Conservation (phyloP, 2,888 invertebrate species). For the Plebejus anna region DNA sequence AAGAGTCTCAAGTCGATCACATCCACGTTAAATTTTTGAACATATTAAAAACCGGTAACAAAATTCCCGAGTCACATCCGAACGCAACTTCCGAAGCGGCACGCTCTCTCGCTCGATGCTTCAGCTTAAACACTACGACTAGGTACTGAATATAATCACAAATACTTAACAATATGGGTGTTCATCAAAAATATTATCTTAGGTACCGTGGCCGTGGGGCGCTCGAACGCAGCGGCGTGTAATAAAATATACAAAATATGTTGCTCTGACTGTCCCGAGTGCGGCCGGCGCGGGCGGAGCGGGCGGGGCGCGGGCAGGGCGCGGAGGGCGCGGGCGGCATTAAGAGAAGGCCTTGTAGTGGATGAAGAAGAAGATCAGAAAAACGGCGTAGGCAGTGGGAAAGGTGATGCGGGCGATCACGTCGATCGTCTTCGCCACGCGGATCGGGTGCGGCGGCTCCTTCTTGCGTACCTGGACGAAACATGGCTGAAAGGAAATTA, state of each 20-base stretch:
- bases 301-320: constrained; percentile 51
- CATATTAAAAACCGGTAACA: constrained; percentile 59
- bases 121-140: constrained; percentile 18
- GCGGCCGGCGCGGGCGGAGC: constrained; percentile 49
- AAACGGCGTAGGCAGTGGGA: constrained; percentile 94
- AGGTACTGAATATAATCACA: constrained; percentile 53
- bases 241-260: constrained; percentile 50
- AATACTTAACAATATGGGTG: constrained; percentile 52
- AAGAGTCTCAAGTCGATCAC: constrained; percentile 28
- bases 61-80: constrained; percentile 38
- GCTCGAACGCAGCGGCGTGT: constrained; percentile 51
- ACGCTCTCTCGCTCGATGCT: constrained; percentile 19
- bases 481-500: constrained; percentile 83
- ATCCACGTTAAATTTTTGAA: constrained; percentile 36
- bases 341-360: constrained; percentile 93
- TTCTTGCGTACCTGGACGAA: constrained; percentile 93
- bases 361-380: constrained; percentile 97
- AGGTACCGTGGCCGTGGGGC: constrained; percentile 47
- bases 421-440: constrained; percentile 96
- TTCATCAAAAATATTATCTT: constrained; percentile 51
- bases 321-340: constrained; percentile 56
- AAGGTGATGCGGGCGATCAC: constrained; percentile 96
- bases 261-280: constrained; percentile 54
- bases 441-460: constrained; percentile 94
- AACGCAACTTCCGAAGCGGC: constrained; percentile 46